phyloP scores from a whole-genome alignment of 2,113 vertebrate genomes.

The Synodontis membranacea region DNA sequence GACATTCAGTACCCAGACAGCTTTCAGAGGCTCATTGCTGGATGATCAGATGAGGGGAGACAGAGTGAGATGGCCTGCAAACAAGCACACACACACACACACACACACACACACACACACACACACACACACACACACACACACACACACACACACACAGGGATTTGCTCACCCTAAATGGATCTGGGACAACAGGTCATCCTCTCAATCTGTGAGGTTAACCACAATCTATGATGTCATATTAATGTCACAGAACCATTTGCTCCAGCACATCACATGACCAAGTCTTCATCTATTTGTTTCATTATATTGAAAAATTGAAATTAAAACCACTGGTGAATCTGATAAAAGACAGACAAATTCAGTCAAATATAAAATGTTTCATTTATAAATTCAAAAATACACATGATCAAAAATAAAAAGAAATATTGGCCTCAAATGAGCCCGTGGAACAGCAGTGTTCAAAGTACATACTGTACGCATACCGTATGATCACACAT shows the following conservation, averaged over 20 bases:
- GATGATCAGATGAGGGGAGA: background rate
- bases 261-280: background rate
- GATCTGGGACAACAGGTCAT: background rate
- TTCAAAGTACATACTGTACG: too few species aligned
- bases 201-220: slow-evolving; percentile 2
- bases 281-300: too few species aligned
- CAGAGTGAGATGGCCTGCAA: background rate
- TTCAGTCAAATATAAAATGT: too few species aligned
- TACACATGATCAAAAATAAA: too few species aligned
- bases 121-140: background rate
- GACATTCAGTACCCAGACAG: background rate
- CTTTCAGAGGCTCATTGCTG: slow-evolving; percentile 8
- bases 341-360: too few species aligned
- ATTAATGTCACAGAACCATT: background rate
- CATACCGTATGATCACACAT: too few species aligned
- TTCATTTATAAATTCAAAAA: too few species aligned
- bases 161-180: background rate
- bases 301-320: too few species aligned
- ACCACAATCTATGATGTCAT: background rate
- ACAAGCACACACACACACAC: background rate
- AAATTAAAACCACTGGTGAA: too few species aligned
- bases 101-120: background rate
- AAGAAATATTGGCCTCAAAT: too few species aligned
- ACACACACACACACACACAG: background rate
- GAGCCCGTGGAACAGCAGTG: too few species aligned